Evolutionary conservation across 2,797 vertebrate genomes (phyloP).

Genomic region (Sarcoramphus papa): DNA sequence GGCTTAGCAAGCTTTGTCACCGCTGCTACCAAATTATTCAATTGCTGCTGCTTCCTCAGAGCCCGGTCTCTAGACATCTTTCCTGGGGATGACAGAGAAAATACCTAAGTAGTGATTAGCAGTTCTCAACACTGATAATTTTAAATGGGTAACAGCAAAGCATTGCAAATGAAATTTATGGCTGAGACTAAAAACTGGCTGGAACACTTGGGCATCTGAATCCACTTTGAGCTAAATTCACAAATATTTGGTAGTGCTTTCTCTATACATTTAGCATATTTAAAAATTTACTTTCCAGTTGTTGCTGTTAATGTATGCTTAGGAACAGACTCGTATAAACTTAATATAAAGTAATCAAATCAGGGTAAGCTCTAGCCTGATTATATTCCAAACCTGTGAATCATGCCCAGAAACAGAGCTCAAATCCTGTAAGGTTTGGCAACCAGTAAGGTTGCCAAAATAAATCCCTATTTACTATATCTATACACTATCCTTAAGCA

Average conservation of each 20-base stretch:
- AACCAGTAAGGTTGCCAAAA: background rate
- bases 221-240: background rate
- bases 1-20: slow-evolving; percentile 83
- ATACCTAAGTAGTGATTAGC: background rate
- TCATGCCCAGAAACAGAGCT: background rate
- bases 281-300: background rate
- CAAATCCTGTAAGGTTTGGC: background rate
- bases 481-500: background rate
- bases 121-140: background rate
- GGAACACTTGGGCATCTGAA: background rate
- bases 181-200: background rate
- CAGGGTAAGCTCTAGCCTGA: background rate
- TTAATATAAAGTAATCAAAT: background rate
- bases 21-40: slow-evolving; percentile 91
- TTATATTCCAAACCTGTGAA: background rate
- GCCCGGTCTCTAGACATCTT: slow-evolving; percentile 91
- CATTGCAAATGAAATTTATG: background rate
- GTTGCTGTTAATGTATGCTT: background rate
- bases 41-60: slow-evolving; percentile 90
- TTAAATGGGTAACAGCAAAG: background rate
- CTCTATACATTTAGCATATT: background rate
- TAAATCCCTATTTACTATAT: background rate
- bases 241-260: background rate
- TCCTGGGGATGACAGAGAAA: slow-evolving; percentile 74
- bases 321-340: background rate